Evolutionary conservation across 2,888 invertebrate genomes (phyloP).

Genomic region (Yponomeuta cagnagella): DNA sequence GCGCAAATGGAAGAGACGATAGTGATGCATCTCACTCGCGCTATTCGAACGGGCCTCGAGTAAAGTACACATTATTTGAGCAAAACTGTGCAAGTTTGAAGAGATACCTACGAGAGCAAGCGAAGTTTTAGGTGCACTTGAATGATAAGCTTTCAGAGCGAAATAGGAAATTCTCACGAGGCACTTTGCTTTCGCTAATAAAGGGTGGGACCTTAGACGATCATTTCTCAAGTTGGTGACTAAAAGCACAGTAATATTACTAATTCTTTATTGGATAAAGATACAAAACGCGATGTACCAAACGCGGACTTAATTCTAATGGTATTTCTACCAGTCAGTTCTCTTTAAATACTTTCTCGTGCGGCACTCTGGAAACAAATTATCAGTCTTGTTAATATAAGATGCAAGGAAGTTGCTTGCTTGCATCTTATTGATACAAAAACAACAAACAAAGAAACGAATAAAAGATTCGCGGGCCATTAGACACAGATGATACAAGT

Average conservation of each 20-base stretch:
- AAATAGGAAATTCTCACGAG: slow-evolving; percentile 33
- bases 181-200: neutral
- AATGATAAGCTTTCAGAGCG: slow-evolving; percentile 59
- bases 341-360: too few species aligned
- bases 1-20: neutral
- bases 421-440: too few species aligned
- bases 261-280: too few species aligned
- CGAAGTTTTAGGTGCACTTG: slow-evolving; percentile 55
- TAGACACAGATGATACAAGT: too few species aligned
- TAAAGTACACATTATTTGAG: slow-evolving; percentile 60
- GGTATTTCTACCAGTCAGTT: too few species aligned
- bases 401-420: too few species aligned
- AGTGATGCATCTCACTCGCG: slow-evolving; percentile 18
- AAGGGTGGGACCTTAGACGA: neutral
- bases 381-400: too few species aligned
- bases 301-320: too few species aligned
- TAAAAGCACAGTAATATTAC: neutral
- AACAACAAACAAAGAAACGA: too few species aligned
- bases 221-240: neutral
- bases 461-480: too few species aligned
- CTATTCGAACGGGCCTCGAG: slow-evolving; percentile 48
- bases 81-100: slow-evolving; percentile 64
- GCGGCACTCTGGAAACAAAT: too few species aligned
- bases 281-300: too few species aligned
- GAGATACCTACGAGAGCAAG: slow-evolving; percentile 61